phyloP scores from a whole-genome alignment of 2,113 vertebrate species.

The Sphaerodactylus townsendi region DNA sequence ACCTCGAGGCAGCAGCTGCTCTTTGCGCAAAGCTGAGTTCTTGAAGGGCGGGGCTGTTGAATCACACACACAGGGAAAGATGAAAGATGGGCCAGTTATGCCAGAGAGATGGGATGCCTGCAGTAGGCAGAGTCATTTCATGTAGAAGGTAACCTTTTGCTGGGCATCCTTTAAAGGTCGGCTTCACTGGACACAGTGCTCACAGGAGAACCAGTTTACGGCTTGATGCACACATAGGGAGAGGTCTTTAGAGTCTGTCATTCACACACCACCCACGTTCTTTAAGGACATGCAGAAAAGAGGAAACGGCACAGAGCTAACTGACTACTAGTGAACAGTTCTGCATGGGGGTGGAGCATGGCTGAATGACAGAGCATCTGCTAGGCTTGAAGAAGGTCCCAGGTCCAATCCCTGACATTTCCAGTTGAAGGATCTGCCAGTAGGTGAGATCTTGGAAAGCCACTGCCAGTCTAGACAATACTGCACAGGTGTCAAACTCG shows the following conservation, averaged over 20 bases:
- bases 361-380: neutral
- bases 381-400: too few relatives aligned
- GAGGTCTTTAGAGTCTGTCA: neutral
- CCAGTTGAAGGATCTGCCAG: too few relatives aligned
- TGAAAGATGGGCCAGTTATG: neutral
- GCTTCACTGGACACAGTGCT: rapidly evolving
- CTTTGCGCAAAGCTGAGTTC: neutral
- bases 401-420: too few relatives aligned
- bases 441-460: too few relatives aligned
- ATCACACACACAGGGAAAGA: neutral
- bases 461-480: too few relatives aligned
- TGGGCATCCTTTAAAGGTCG: neutral
- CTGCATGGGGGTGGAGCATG: neutral
- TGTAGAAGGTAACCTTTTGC: neutral
- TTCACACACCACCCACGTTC: too few relatives aligned
- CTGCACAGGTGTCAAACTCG: too few relatives aligned
- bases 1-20: neutral
- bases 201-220: too few relatives aligned
- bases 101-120: neutral
- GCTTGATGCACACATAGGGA: neutral
- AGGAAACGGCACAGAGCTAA: neutral
- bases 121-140: neutral
- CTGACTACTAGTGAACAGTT: neutral
- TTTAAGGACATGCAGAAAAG: neutral
- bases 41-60: too few relatives aligned